These are phyloP conservation scores for Zoanthus sansibaricus DNA, from an alignment of 92 coral and sea anemone species.

Conservation along the genomic window DNA sequence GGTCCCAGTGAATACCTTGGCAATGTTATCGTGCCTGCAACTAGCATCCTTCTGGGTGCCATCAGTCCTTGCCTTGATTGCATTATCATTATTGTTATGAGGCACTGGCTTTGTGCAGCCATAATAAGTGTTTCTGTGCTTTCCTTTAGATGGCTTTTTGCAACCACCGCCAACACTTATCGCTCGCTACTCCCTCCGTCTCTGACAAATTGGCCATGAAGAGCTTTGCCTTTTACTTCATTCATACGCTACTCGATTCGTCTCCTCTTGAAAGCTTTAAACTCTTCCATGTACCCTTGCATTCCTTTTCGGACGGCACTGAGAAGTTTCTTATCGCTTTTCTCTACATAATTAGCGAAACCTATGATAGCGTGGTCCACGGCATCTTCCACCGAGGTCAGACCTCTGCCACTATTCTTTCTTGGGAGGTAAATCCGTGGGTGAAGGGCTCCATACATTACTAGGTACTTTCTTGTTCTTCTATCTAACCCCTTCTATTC, in stretches of 20 bases:
- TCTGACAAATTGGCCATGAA: background rate
- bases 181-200: background rate
- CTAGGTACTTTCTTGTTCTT: constrained; percentile 40
- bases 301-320: background rate
- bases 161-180: too few species aligned
- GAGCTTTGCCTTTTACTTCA: background rate
- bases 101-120: background rate
- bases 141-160: background rate
- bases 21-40: background rate
- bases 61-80: background rate
- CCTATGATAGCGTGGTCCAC: background rate
- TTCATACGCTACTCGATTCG: background rate
- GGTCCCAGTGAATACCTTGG: constrained; percentile 51
- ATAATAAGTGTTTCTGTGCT: background rate
- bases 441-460: constrained; percentile 21
- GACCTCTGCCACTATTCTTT: too few species aligned
- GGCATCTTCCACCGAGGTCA: background rate
- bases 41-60: background rate
- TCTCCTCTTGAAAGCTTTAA: background rate
- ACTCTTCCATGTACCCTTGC: background rate
- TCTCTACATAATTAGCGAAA: background rate
- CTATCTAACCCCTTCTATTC: constrained; percentile 31
- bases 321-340: background rate
- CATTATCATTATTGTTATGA: background rate
- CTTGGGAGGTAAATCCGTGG: too few species aligned